Conservation (phyloP, 2,113 vertebrate genomes). For the Rhegmatorhina hoffmannsi region DNA sequence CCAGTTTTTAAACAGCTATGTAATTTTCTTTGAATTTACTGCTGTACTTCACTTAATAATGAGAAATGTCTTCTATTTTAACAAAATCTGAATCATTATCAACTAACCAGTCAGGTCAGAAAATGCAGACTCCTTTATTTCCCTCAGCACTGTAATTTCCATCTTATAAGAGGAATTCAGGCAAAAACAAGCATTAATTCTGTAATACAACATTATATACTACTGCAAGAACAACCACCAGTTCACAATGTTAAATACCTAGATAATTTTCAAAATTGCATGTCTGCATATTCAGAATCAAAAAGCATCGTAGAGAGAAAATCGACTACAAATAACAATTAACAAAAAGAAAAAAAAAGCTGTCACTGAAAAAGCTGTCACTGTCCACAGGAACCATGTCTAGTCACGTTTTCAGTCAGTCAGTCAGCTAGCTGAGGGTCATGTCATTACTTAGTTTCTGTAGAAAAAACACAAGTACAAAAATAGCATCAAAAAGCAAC, state of each 20-base stretch:
- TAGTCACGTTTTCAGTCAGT: slow-evolving; percentile 83
- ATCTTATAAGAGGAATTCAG: slow-evolving; percentile 62
- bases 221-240: slow-evolving; percentile 56
- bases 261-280: slow-evolving; percentile 41
- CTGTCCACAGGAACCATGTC: slow-evolving; percentile 77
- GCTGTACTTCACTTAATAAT: background rate
- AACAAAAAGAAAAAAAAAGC: background rate
- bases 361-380: slow-evolving; percentile 73
- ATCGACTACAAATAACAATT: slow-evolving; percentile 53
- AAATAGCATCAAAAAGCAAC: slow-evolving; percentile 70
- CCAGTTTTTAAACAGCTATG: background rate
- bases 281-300: slow-evolving; percentile 47
- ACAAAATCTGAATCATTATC: background rate
- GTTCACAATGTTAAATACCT: slow-evolving; percentile 51
- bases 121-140: slow-evolving; percentile 37
- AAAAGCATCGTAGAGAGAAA: background rate
- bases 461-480: slow-evolving; percentile 82
- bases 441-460: slow-evolving; percentile 82
- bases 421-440: slow-evolving; percentile 75
- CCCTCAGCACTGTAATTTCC: slow-evolving; percentile 6
- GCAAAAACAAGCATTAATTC: slow-evolving; percentile 62
- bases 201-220: slow-evolving; percentile 60
- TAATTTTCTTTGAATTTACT: background rate
- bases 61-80: background rate
- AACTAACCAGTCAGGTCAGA: slow-evolving; percentile 35